These are phyloP conservation scores for Narcine bancroftii DNA, from an alignment of 2,113 vertebrate species.

Conservation along the genomic window DNA sequence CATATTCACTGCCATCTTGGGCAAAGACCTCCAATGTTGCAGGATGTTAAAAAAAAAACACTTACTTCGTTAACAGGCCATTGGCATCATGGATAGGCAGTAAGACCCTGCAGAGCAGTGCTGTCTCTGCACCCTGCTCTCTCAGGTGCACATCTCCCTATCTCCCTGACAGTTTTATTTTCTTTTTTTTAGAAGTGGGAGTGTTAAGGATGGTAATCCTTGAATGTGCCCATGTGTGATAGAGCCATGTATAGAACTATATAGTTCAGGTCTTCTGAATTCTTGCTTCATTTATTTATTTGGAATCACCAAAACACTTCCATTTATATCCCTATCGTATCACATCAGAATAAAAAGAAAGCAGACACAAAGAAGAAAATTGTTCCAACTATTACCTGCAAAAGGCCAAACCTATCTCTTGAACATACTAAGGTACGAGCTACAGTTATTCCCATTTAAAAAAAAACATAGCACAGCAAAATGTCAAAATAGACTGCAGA, in stretches of 20 bases:
- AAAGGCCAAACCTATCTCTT: neutral
- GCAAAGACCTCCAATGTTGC: too few species aligned
- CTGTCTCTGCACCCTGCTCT: too few species aligned
- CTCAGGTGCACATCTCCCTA: neutral
- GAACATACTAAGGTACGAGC: too few species aligned
- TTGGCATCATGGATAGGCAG: too few species aligned
- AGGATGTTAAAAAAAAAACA: too few species aligned
- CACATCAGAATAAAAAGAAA: neutral
- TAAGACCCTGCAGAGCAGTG: too few species aligned
- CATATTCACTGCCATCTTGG: too few species aligned
- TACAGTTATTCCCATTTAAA: neutral
- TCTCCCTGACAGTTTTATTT: neutral
- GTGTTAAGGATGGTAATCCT: neutral
- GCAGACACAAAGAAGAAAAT: neutral
- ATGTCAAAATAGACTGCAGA: too few species aligned
- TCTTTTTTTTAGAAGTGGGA: neutral
- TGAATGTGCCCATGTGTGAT: neutral
- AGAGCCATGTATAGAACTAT: neutral
- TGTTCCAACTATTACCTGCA: neutral
- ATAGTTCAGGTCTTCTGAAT: neutral
- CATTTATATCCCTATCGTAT: neutral
- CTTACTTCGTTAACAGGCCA: too few species aligned
- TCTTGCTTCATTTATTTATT: neutral
- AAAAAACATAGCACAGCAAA: neutral
- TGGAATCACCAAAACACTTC: neutral